These are phyloP conservation scores for Sisor rabdophorus DNA, from an alignment of 2,113 vertebrate species.

Conservation along the genomic window DNA sequence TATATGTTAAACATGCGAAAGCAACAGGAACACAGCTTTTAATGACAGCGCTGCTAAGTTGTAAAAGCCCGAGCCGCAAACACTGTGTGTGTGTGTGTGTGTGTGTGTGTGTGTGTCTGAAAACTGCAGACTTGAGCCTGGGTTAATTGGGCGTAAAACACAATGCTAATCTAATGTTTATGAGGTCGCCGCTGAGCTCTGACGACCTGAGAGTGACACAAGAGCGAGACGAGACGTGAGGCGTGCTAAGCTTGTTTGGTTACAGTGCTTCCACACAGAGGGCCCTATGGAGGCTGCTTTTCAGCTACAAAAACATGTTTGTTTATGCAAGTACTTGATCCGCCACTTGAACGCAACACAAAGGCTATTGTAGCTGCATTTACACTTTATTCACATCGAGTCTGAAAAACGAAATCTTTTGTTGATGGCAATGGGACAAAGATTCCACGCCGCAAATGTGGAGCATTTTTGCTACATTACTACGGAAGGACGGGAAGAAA, in stretches of 20 bases:
- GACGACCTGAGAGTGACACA: slow-evolving; percentile 41
- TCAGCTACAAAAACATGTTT: slow-evolving; percentile 9
- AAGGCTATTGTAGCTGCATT: slow-evolving; percentile 7
- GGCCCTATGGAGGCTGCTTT: neutral
- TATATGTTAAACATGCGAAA: slow-evolving; percentile 42
- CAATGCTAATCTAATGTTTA: slow-evolving; percentile 54
- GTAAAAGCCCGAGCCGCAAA: slow-evolving; percentile 10
- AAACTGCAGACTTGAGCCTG: slow-evolving; percentile 47
- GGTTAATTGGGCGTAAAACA: slow-evolving; percentile 56
- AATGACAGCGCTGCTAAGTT: slow-evolving; percentile 34
- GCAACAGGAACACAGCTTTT: slow-evolving; percentile 43
- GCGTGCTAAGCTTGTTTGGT: slow-evolving; percentile 26
- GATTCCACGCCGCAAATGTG: neutral
- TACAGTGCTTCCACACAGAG: neutral
- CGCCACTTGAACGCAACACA: neutral
- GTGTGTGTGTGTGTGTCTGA: slow-evolving; percentile 23
- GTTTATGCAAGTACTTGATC: slow-evolving; percentile 32
- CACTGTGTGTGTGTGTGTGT: slow-evolving; percentile 10
- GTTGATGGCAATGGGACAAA: neutral
- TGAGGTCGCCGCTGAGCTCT: slow-evolving; percentile 48
- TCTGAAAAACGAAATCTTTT: neutral
- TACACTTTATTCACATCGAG: neutral
- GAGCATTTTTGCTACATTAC: too few relatives aligned
- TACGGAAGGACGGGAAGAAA: neutral
- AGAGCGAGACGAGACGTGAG: slow-evolving; percentile 31